Base-by-base conservation (phyloP, 2,888 invertebrate genomes). In the Lacanobia oleracea region DNA sequence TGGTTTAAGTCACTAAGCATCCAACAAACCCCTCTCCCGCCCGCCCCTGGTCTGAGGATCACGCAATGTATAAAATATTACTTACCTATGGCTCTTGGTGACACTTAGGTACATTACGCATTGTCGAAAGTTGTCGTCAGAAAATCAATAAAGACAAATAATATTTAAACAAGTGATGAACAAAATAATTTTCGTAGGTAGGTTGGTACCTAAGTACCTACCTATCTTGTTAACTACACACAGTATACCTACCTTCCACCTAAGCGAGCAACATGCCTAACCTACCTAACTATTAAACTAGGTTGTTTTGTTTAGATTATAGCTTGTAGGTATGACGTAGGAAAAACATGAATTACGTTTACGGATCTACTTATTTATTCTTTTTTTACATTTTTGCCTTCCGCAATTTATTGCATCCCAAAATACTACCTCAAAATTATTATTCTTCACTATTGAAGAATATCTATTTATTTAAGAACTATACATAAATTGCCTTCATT, bases 161-260 rank as follows among this genome's bases (percentile, higher is more conserved):
- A 21, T 59, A 16, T 59, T 21, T 73, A 27, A 27, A 70, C 37
- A 59, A 73, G 16, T 73, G 45, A 43, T 4, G n/a, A 43, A 43
- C n/a, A 16, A 27, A 45, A 27, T 27, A 12, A 14, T 71, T 66
- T 33, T 16, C 14, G 16, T 14, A 14, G 45, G 45, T 45, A 45
- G 45, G 14, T 16, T 16, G 16, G 45, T 6, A 27, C 2, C 27
- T 27, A 33, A 6, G 45, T 6, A 27, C 2, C 27, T 27, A 33
- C 33, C 33, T 33, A 33, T 6, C 33, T 33, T 33, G 33, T 33
- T 33, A 33, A 6, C 12, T 43, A 10, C 12, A 43, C 43, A 43
- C 33, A 43, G 8, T 10, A 9, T 43, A 43, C 8, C 27, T 43
- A 43, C 8, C 8, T 43, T 6, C 45, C 45, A 18, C 45, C 5